phyloP scores from a whole-genome alignment of 53 echinoderm and acorn worm species.

The Glandiceps talaboti region DNA sequence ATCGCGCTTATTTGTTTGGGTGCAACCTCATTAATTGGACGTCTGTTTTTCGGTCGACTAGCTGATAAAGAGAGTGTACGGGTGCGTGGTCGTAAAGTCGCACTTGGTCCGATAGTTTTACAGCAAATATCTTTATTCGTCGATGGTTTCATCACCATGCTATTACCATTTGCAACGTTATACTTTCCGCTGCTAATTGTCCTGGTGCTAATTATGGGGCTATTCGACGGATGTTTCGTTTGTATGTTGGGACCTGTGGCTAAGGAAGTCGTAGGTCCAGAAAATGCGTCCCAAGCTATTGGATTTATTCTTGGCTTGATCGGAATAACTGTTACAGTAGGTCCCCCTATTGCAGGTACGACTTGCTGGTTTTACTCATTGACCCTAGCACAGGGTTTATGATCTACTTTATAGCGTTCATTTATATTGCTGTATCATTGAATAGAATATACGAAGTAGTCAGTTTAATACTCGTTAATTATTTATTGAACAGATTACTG shows the following conservation, averaged over 20 bases:
- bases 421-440: too few species aligned
- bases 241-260: constrained; percentile 94
- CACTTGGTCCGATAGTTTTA: constrained; percentile 53
- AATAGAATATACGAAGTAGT: too few species aligned
- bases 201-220: constrained; percentile 59
- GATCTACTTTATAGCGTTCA: too few species aligned
- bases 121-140: constrained; percentile 35
- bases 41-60: constrained; percentile 57
- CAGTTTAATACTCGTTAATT: too few species aligned
- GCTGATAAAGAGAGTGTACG: constrained; percentile 47
- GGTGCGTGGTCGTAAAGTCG: constrained; percentile 37
- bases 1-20: constrained; percentile 81
- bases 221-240: constrained; percentile 84
- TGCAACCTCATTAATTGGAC: constrained; percentile 75
- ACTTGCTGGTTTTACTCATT: neutral
- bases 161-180: constrained; percentile 39
- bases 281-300: constrained; percentile 62
- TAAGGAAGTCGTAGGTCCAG: constrained; percentile 62
- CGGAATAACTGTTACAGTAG: constrained; percentile 85
- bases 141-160: constrained; percentile 64
- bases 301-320: constrained; percentile 78
- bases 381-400: too few species aligned
- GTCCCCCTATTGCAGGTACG: constrained; percentile 87
- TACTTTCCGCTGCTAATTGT: constrained; percentile 45
- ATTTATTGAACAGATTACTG: too few species aligned